Evolutionary conservation across 2,888 invertebrate genomes (phyloP), one percentile per base, ranked within the genome.

Genomic region (Drosophila phalerata): DNA sequence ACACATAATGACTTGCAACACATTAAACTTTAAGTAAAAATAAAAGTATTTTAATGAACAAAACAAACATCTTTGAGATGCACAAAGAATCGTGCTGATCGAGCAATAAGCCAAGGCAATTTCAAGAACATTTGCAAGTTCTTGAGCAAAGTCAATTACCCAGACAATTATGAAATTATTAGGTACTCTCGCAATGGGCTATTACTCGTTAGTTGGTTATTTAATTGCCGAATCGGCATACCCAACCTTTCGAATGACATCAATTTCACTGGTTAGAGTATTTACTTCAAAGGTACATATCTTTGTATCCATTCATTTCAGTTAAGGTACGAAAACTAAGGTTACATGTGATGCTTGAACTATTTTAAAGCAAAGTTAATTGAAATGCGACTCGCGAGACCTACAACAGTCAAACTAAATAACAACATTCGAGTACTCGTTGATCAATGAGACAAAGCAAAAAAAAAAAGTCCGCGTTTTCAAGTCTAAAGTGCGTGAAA

Each of bases 401-500:
- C 68, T 69, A 65, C 70, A 38, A 69, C 68, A 49, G 22, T 17
- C 34, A 66, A 62, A 32, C 30, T 28, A 9, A 60, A 62, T 34
- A 47, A 69, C 43, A 60, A 49, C 17, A 19, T 37, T 17, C 5
- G 10, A 19, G 30, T 15, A 15, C 17, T 22, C 17, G 40, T 10
- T 77, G 68, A 72, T 76, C 64, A 57, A 51, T 58, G 67, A 56
- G 55, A 62, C 65, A 60, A 66, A 57, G 40, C 65, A 69, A 42
- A 22, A 42, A 42, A 22, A 42, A 19, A 22, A 4, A 22, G 60
- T 17, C 67, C 43, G 43, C 45, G 42, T 45, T 57, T 60, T 51
- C 77, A 69, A 81, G 85, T 77, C 71, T 76, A 87, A 77, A 81
- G 81, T 85, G 81, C 88, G 88, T 88, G 75, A 78, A 77, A 71